Evolutionary conservation across 2,113 vertebrate genomes (phyloP), one percentile per base, ranked within the genome.

Genomic region (Ornithorhynchus anatinus): DNA sequence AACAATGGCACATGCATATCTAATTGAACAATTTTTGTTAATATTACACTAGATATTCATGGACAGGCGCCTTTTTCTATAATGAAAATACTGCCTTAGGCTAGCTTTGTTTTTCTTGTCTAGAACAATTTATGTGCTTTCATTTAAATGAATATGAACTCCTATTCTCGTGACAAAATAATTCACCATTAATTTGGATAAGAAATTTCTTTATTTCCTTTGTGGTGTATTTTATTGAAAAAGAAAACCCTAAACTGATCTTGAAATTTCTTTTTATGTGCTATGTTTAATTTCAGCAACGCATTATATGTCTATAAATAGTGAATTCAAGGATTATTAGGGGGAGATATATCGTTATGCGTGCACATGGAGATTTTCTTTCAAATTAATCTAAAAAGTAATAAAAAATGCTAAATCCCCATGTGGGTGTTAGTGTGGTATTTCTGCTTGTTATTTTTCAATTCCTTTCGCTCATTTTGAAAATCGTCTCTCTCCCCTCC

Each of bases 11-110:
- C 91, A 91, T 86, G 91, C 90, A 91, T 94, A 86, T 84, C 88
- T 94, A 94, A 94, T 94, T 94, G 92, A 92, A 90, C 85, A 81
- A 80, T 78, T 93, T 94, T 92, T 92, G 93, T 94, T 94, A 94
- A 94, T 94, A 93, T 94, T 94, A 92, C 84, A 94, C 92, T 89
- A 93, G 93, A 88, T 94, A 92, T 94, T 93, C 93, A 92, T 79
- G 85, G 92, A 90, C 91, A 92, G 88, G 93, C 92, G 90, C 93
- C 90, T 92, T 94, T 92, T 91, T 87, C 89, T 93, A 91, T 92
- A 92, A 93, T 90, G 92, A 92, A 93, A 94, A 94, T 92, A 93
- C 80, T 78, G 92, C 93, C 92, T 91, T 81, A 82, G 93, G 93
- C 91, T 86, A 92, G 70, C 89, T 94, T 92, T 94, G 92, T 93